Evolutionary conservation across 2,113 vertebrate species (phyloP).

Genomic region (Forbesichthys agassizii): DNA sequence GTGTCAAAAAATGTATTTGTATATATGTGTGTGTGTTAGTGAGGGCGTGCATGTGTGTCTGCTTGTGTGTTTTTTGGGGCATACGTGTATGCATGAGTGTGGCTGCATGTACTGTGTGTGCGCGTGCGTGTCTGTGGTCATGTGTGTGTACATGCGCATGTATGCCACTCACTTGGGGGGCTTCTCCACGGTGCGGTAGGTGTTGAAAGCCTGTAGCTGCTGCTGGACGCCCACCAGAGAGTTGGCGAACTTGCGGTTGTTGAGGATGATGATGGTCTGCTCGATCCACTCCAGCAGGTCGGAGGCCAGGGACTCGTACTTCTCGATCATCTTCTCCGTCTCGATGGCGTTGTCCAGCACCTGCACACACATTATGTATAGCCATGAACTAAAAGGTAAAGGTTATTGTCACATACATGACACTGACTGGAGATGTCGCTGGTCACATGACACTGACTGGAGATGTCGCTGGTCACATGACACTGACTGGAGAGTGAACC

Average conservation of each 20-base stretch:
- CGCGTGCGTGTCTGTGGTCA: not conserved
- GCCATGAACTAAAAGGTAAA: not conserved
- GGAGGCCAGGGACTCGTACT: slow-evolving; percentile 95
- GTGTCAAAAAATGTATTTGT: too few species aligned
- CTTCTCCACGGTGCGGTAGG: slow-evolving; percentile 88
- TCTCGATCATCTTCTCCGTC: slow-evolving; percentile 98
- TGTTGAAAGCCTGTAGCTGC: slow-evolving; percentile 93
- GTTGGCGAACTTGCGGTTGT: slow-evolving; percentile 99
- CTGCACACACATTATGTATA: slow-evolving; percentile 63
- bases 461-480: too few species aligned
- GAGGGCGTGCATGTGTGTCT: slow-evolving; percentile 4
- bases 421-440: too few species aligned
- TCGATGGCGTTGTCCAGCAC: slow-evolving; percentile 97
- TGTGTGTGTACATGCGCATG: not conserved
- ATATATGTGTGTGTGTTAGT: not conserved
- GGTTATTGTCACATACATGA: too few species aligned
- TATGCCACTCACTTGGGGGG: slow-evolving; percentile 88
- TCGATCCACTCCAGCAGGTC: slow-evolving; percentile 99
- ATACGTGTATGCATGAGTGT: not conserved
- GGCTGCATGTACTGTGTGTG: not conserved
- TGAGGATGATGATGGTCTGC: slow-evolving; percentile 98
- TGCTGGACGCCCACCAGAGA: slow-evolving; percentile 95
- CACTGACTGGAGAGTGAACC: too few species aligned
- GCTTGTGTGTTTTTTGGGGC: not conserved
- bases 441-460: too few species aligned